phyloP scores from a whole-genome alignment of 2,888 invertebrate genomes.

The Cheilosia soror region DNA sequence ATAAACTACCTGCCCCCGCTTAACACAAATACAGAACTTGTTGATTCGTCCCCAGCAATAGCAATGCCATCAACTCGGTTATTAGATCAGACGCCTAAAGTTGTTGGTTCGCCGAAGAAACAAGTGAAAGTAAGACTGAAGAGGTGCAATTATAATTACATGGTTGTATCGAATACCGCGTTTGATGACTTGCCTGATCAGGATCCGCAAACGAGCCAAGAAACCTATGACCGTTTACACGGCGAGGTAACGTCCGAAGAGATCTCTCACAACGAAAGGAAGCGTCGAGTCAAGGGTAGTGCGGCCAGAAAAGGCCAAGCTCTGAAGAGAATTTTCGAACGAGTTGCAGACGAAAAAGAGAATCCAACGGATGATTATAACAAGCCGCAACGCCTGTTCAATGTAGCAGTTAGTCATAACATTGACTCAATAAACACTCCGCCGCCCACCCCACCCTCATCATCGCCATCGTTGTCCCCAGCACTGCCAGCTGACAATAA shows the following conservation, averaged over 20 bases:
- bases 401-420: slow-evolving; percentile 24
- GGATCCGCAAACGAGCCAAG: background rate
- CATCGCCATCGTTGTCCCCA: slow-evolving; percentile 32
- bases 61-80: background rate
- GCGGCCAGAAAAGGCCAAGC: slow-evolving; percentile 30
- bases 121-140: slow-evolving; percentile 49
- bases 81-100: background rate
- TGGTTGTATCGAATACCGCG: slow-evolving; percentile 32
- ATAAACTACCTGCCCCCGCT: slow-evolving; percentile 5
- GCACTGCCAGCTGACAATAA: slow-evolving; percentile 13
- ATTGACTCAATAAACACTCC: slow-evolving; percentile 62
- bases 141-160: slow-evolving; percentile 29
- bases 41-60: background rate
- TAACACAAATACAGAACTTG: slow-evolving; percentile 7
- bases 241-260: background rate
- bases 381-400: slow-evolving; percentile 19
- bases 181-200: slow-evolving; percentile 9
- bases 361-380: background rate
- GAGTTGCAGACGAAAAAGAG: slow-evolving; percentile 13
- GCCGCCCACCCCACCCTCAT: slow-evolving; percentile 60
- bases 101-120: background rate
- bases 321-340: slow-evolving; percentile 35
- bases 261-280: background rate
- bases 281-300: slow-evolving; percentile 25
- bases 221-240: background rate